Percentiles rank a stretch among this genome's conserved stretches.
Conservation (phyloP, 1,140 invertebrate species). For the Nasonia giraulti region DNA sequence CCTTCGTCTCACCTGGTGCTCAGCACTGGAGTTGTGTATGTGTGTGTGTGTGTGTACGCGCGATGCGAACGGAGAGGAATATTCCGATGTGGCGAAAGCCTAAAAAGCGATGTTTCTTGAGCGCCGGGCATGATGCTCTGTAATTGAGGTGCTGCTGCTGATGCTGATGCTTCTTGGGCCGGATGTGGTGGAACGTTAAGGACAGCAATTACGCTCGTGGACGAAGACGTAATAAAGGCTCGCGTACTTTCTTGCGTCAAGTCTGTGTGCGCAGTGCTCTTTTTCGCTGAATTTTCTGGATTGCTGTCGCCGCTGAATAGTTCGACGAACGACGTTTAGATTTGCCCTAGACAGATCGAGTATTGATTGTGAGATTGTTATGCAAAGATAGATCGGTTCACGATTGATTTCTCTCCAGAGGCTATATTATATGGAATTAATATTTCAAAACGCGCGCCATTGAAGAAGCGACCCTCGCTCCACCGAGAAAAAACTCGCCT, state of each 20-base stretch:
- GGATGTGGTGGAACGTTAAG: slow-evolving; percentile 63
- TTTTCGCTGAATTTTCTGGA: slow-evolving; percentile 16
- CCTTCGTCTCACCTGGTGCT: slow-evolving; percentile 45
- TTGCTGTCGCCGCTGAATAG: not conserved
- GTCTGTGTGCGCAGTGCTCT: not conserved
- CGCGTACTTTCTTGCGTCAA: slow-evolving; percentile 22
- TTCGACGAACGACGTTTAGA: not conserved
- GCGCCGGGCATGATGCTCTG: slow-evolving; percentile 37
- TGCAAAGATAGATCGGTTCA: too few relatives aligned
- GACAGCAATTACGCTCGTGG: slow-evolving; percentile 63
- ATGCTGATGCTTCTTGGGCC: slow-evolving; percentile 53
- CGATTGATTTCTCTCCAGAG: too few relatives aligned
- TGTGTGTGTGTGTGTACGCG: slow-evolving; percentile 52
- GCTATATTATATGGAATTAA: too few relatives aligned
- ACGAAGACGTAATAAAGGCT: slow-evolving; percentile 61
- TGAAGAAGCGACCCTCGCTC: too few relatives aligned
- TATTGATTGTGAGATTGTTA: not conserved
- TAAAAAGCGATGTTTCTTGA: slow-evolving; percentile 41
- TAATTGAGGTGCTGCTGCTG: slow-evolving; percentile 50
- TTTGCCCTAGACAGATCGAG: not conserved
- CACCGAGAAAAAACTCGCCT: not conserved
- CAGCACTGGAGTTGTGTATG: not conserved
- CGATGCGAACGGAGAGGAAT: slow-evolving; percentile 56
- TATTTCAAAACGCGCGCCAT: not conserved
- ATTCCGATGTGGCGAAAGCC: slow-evolving; percentile 33